Conservation (phyloP, 2,113 vertebrate genomes). For the Perognathus longimembris region DNA sequence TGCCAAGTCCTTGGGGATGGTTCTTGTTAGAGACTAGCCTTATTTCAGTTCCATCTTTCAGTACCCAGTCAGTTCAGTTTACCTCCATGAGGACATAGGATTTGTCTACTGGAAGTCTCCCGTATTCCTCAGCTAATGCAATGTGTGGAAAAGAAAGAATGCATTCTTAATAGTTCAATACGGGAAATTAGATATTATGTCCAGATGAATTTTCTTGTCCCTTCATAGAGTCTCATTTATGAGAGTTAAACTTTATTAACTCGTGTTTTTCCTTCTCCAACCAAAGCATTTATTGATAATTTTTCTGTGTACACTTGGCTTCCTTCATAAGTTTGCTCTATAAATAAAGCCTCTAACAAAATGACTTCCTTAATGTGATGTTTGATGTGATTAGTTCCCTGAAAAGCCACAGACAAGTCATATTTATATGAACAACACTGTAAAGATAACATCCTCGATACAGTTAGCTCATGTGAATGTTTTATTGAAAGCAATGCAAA, state of each 20-base stretch:
- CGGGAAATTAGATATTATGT: slow-evolving; percentile 24
- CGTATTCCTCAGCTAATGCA: slow-evolving; percentile 5
- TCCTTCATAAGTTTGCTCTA: slow-evolving; percentile 58
- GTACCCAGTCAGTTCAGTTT: background rate
- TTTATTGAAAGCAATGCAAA: background rate
- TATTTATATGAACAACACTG: slow-evolving; percentile 61
- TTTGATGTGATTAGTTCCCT: slow-evolving; percentile 62
- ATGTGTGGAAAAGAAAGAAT: slow-evolving; percentile 37
- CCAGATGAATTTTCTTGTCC: slow-evolving; percentile 50
- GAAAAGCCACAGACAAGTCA: slow-evolving; percentile 71
- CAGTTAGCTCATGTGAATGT: background rate
- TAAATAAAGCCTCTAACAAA: slow-evolving; percentile 72
- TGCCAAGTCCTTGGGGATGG: background rate
- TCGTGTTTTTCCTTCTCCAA: slow-evolving; percentile 57
- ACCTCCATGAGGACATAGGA: background rate
- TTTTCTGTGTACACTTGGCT: slow-evolving; percentile 66
- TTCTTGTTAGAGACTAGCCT: background rate
- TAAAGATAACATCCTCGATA: slow-evolving; percentile 35
- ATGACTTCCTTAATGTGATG: slow-evolving; percentile 66
- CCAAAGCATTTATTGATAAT: slow-evolving; percentile 63
- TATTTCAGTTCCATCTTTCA: background rate
- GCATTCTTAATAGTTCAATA: slow-evolving; percentile 37
- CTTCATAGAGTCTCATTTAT: slow-evolving; percentile 28
- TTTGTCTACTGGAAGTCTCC: slow-evolving; percentile 24
- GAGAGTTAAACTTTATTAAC: slow-evolving; percentile 65